Percentiles rank a stretch among this genome's conserved stretches.
phyloP scores from a whole-genome alignment of 2,888 invertebrate species.

The Hololepta plana region DNA sequence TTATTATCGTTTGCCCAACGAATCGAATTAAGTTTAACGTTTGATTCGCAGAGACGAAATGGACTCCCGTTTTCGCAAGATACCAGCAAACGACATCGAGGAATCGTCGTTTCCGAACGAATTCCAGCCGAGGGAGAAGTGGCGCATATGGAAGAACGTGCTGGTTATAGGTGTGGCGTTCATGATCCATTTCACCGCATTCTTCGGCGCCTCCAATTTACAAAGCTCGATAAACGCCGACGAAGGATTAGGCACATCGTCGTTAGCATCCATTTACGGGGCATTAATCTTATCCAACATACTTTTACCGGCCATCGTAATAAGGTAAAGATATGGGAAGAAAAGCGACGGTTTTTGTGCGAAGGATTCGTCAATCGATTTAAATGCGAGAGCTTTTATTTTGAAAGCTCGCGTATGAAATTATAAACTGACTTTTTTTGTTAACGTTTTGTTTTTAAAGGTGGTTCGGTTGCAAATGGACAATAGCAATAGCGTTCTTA shows the following conservation, averaged over 20 bases:
- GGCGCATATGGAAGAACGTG: conserved; percentile 70
- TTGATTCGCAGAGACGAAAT: conserved; percentile 9
- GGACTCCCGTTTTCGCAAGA: conserved; percentile 11
- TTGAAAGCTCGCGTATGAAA: too few species aligned
- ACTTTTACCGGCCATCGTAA: conserved; percentile 68
- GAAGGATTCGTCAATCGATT: too few species aligned
- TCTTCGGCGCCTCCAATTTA: conserved; percentile 67
- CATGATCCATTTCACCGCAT: conserved; percentile 85
- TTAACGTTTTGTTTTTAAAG: conserved; percentile 28
- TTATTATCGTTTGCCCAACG: too few species aligned
- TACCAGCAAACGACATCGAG: conserved; percentile 1
- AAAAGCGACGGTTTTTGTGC: too few species aligned
- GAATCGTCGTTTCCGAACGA: not conserved
- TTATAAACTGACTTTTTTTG: conserved; percentile 1
- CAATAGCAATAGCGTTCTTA: conserved; percentile 66
- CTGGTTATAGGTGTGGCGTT: conserved; percentile 73
- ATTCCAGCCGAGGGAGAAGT: conserved; percentile 31
- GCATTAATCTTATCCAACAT: conserved; percentile 79
- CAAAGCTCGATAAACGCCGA: conserved; percentile 75
- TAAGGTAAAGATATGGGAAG: conserved; percentile 38
- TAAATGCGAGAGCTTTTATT: too few species aligned
- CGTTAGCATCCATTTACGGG: conserved; percentile 71
- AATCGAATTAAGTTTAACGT: not conserved
- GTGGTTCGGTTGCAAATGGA: conserved; percentile 82
- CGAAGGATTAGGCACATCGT: conserved; percentile 66